Evolutionary conservation across 2,888 invertebrate species (phyloP).

Genomic region (Neria commutata): DNA sequence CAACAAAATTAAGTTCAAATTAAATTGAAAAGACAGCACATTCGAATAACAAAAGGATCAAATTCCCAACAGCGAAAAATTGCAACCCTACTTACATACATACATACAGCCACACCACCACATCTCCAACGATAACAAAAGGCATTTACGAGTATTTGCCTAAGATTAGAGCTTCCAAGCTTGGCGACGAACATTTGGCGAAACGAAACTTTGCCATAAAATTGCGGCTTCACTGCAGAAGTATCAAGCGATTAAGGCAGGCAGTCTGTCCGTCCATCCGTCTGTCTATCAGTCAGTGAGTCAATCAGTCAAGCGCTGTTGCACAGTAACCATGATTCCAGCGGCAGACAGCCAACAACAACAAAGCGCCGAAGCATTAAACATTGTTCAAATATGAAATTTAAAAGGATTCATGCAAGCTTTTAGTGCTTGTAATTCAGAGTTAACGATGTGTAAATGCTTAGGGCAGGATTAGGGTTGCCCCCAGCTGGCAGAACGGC

Average conservation of each 20-base stretch:
- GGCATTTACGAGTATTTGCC: too few species aligned
- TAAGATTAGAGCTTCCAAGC: conserved; percentile 45
- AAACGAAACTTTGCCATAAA: conserved; percentile 45
- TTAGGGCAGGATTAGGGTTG: conserved; percentile 38
- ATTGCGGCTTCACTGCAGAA: conserved; percentile 37
- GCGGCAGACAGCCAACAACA: neutral
- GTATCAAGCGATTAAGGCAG: neutral
- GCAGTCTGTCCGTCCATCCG: too few species aligned
- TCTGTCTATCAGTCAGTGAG: too few species aligned
- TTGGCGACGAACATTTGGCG: conserved; percentile 45
- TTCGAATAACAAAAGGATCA: too few species aligned
- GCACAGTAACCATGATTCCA: conserved; percentile 19
- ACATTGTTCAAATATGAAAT: conserved; percentile 9
- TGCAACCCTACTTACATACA: too few species aligned
- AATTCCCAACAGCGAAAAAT: too few species aligned
- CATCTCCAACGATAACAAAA: too few species aligned
- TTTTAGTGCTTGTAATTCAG: conserved; percentile 40
- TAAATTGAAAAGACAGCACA: too few species aligned
- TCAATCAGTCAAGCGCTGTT: neutral
- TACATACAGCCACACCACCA: too few species aligned
- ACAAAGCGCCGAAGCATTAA: neutral
- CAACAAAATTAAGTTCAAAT: too few species aligned
- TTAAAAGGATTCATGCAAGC: conserved; percentile 19
- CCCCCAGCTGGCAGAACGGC: too few species aligned
- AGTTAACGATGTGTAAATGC: conserved; percentile 53